phyloP scores from a whole-genome alignment of 2,797 vertebrate genomes.

The Brotula barbata region DNA sequence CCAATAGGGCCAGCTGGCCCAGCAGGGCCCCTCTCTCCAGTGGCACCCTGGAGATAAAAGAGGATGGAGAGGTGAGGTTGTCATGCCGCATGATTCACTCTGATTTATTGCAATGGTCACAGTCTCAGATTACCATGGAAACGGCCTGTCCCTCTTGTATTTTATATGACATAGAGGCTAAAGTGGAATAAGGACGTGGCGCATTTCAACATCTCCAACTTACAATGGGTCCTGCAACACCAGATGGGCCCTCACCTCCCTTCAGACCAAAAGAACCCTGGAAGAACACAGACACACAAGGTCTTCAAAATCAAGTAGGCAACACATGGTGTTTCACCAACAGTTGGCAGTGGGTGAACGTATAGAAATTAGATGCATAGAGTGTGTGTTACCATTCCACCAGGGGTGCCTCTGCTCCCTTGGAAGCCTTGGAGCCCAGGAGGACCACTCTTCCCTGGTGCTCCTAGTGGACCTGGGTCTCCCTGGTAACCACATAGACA shows the following conservation, averaged over 20 bases:
- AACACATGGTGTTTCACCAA: not conserved
- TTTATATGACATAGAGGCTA: slow-evolving; percentile 26
- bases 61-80: slow-evolving; percentile 41
- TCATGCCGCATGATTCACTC: slow-evolving; percentile 45
- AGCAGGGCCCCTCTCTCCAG: slow-evolving; percentile 87
- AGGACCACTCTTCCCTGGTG: slow-evolving; percentile 86
- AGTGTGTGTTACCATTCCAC: slow-evolving; percentile 78
- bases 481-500: slow-evolving; percentile 79
- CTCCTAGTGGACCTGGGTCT: slow-evolving; percentile 85
- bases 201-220: slow-evolving; percentile 63
- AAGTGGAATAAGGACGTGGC: slow-evolving; percentile 10
- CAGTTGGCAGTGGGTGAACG: slow-evolving; percentile 1
- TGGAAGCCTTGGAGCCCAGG: slow-evolving; percentile 85
- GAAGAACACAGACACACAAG: slow-evolving; percentile 33
- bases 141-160: slow-evolving; percentile 51
- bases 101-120: slow-evolving; percentile 55
- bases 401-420: slow-evolving; percentile 83
- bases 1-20: slow-evolving; percentile 90
- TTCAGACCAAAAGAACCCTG: slow-evolving; percentile 90
- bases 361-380: slow-evolving; percentile 2
- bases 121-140: slow-evolving; percentile 69
- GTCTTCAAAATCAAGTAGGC: slow-evolving; percentile 6
- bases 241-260: slow-evolving; percentile 87
- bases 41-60: slow-evolving; percentile 79
- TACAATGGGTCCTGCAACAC: slow-evolving; percentile 82